A percentile compares a stretch with the other conserved stretches of the same genome.
phyloP scores from a whole-genome alignment of 2,113 vertebrate genomes.

The Terrapene triunguis region DNA sequence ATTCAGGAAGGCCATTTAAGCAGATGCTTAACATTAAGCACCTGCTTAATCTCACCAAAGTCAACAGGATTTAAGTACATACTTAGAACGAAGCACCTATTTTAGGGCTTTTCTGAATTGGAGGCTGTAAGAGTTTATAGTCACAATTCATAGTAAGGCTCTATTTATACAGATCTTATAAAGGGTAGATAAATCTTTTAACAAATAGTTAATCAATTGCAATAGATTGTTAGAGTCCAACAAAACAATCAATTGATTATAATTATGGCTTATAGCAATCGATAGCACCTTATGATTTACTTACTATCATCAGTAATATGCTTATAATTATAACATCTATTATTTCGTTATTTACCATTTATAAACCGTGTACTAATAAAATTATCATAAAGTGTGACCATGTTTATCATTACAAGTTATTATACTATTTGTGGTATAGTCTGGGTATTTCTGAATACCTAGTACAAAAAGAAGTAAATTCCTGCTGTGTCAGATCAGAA shows the following conservation, averaged over 20 bases:
- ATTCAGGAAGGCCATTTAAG: neutral
- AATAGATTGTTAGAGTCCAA: neutral
- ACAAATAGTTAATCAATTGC: neutral
- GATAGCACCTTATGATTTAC: neutral
- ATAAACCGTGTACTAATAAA: slow-evolving; percentile 34
- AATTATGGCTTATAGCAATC: neutral
- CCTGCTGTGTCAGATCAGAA: neutral
- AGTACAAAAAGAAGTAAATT: slow-evolving; percentile 3
- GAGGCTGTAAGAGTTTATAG: neutral
- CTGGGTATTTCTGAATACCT: neutral
- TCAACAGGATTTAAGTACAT: neutral
- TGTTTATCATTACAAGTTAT: slow-evolving; percentile 32
- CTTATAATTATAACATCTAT: slow-evolving; percentile 18
- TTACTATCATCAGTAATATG: neutral
- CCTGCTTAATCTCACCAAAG: neutral
- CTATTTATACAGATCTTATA: neutral
- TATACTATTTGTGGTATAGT: neutral
- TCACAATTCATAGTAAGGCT: neutral
- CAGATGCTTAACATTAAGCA: neutral
- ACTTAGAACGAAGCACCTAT: neutral
- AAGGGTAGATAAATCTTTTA: neutral
- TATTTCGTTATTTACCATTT: slow-evolving; percentile 28
- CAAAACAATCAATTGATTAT: neutral
- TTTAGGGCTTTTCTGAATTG: neutral
- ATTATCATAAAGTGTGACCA: slow-evolving; percentile 15